These are phyloP conservation scores for Pachypeltis micranthus DNA, from an alignment of 1,140 invertebrate species.

Conservation along the genomic window DNA sequence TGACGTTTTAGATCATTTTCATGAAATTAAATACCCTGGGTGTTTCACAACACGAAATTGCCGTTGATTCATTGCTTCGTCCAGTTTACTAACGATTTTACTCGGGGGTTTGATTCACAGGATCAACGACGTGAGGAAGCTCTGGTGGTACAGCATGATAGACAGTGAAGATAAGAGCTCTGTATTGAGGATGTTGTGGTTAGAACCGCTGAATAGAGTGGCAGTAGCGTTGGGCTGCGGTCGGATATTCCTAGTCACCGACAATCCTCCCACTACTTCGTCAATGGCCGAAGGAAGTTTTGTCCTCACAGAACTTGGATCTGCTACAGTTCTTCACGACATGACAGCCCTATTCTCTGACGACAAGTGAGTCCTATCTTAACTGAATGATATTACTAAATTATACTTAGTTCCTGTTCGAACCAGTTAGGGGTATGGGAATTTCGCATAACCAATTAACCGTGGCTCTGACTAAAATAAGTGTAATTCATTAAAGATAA, in stretches of 20 bases:
- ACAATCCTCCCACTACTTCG: conserved; percentile 44
- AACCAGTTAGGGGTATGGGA: too few species aligned
- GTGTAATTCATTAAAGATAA: too few species aligned
- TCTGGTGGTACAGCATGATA: conserved; percentile 40
- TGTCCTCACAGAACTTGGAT: conserved; percentile 62
- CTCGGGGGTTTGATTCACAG: conserved; percentile 5
- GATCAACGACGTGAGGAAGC: conserved; percentile 11
- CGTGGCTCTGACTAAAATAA: too few species aligned
- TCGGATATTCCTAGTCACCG: conserved; percentile 56
- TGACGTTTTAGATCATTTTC: too few species aligned
- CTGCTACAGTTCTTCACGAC: conserved; percentile 46
- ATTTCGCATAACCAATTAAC: too few species aligned
- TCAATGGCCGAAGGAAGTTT: conserved; percentile 56
- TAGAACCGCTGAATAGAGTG: conserved; percentile 52
- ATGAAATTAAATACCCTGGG: neutral
- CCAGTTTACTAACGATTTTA: too few species aligned
- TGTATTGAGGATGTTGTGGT: conserved; percentile 44
- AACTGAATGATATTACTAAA: too few species aligned
- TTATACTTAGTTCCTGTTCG: too few species aligned
- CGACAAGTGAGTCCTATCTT: conserved; percentile 30
- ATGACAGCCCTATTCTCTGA: conserved; percentile 40
- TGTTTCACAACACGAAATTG: too few species aligned
- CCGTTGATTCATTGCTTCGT: too few species aligned
- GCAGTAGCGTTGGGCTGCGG: conserved; percentile 61
- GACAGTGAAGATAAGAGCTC: conserved; percentile 37